A percentile compares a stretch with the other conserved stretches of the same genome.
These are phyloP conservation scores for Asarcornis scutulata DNA, from an alignment of 2,113 vertebrate species.

Conservation along the genomic window DNA sequence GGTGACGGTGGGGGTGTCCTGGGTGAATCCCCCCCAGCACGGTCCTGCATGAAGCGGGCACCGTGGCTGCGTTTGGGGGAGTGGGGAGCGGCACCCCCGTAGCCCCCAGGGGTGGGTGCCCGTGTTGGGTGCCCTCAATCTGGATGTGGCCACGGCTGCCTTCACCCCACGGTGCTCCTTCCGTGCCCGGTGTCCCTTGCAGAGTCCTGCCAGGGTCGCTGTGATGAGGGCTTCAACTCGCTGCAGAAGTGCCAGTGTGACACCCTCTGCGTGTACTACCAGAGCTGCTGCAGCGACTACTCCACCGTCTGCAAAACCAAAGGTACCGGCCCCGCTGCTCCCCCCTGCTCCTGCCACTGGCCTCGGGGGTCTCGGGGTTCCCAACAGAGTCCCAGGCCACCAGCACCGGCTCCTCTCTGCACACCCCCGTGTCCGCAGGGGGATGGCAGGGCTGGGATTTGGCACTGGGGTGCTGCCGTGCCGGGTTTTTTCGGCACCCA, in stretches of 20 bases:
- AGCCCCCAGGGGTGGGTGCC: neutral
- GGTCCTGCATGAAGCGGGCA: neutral
- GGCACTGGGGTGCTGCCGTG: neutral
- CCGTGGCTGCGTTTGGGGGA: neutral
- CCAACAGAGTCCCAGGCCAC: neutral
- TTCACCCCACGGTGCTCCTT: accelerated
- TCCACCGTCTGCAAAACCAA: slow-evolving; percentile 75
- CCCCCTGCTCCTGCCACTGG: neutral
- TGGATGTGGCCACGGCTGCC: accelerated
- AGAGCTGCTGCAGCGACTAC: slow-evolving; percentile 92
- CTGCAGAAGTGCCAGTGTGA: slow-evolving; percentile 90
- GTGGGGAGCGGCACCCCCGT: accelerated
- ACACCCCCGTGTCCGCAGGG: accelerated
- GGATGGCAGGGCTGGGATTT: neutral
- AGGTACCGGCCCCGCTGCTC: slow-evolving; percentile 60
- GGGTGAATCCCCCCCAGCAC: accelerated
- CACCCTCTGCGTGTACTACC: slow-evolving; percentile 90
- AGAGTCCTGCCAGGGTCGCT: slow-evolving; percentile 90
- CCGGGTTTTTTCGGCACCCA: accelerated
- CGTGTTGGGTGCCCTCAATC: accelerated
- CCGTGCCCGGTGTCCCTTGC: neutral
- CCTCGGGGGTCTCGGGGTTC: neutral
- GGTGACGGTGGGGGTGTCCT: neutral
- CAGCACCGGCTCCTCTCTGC: neutral
- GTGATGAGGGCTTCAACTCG: slow-evolving; percentile 82